phyloP scores from a whole-genome alignment of 2,888 invertebrate genomes.

The Epinotia bilunana region DNA sequence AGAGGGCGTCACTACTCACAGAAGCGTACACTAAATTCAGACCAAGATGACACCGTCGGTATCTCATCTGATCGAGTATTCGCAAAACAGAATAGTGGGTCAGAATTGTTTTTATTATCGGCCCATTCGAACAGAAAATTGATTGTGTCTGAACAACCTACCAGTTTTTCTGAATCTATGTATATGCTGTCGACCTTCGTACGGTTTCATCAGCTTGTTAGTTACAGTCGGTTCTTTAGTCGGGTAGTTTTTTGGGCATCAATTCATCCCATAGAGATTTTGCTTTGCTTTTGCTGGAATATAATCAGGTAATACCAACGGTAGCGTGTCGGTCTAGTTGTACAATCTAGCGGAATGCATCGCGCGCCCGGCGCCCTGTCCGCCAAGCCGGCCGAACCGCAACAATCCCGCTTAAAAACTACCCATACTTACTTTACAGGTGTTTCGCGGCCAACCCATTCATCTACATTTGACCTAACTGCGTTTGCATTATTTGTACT shows the following conservation, averaged over 20 bases:
- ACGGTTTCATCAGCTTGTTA: too few relatives aligned
- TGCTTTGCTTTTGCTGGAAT: neutral
- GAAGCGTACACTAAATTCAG: slow-evolving; percentile 44
- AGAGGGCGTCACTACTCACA: slow-evolving; percentile 51
- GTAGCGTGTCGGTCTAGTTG: neutral
- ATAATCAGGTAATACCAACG: slow-evolving; percentile 5
- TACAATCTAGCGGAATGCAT: slow-evolving; percentile 46
- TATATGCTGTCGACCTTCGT: too few relatives aligned
- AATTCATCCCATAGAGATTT: neutral
- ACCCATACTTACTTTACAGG: neutral
- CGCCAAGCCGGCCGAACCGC: slow-evolving; percentile 30
- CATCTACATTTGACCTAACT: slow-evolving; percentile 2
- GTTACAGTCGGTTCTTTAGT: neutral
- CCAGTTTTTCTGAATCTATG: too few relatives aligned
- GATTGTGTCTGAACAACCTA: neutral
- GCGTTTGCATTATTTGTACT: neutral
- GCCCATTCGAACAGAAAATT: neutral
- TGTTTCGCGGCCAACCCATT: neutral
- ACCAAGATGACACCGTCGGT: slow-evolving; percentile 10
- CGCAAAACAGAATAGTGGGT: neutral
- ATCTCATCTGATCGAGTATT: neutral
- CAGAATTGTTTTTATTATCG: neutral
- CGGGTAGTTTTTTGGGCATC: neutral
- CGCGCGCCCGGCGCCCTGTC: slow-evolving; percentile 23
- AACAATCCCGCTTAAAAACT: slow-evolving; percentile 5